Percentiles rank a stretch among this genome's conserved stretches.
These are phyloP conservation scores for Crax fasciolata DNA, from an alignment of 2,797 vertebrate species.

Conservation along the genomic window DNA sequence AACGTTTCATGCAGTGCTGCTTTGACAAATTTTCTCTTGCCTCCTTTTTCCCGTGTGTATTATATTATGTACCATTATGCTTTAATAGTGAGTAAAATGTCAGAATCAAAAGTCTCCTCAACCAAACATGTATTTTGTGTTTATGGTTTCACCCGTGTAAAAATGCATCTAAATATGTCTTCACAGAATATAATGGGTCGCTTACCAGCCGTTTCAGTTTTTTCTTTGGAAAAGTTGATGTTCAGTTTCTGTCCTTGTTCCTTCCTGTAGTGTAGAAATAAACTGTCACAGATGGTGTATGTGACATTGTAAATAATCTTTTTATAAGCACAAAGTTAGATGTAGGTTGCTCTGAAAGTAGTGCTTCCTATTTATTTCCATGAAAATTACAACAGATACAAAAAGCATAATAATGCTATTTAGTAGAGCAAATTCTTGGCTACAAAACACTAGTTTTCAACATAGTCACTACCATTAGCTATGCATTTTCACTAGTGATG, in stretches of 20 bases:
- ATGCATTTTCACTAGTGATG: no score
- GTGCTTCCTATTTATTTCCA: no score
- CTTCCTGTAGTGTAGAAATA: slow-evolving; percentile 9
- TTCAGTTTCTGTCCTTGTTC: not conserved
- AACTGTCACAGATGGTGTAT: slow-evolving; percentile 15
- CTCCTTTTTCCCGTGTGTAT: not conserved
- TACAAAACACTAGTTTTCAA: no score
- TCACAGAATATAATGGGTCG: not conserved
- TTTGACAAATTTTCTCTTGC: not conserved
- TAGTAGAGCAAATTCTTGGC: no score
- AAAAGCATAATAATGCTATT: no score
- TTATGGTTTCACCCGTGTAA: not conserved
- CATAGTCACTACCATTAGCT: no score
- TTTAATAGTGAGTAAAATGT: not conserved
- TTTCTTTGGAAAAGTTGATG: slow-evolving; percentile 1
- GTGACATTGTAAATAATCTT: slow-evolving; percentile 3
- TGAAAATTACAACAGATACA: no score
- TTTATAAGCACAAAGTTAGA: not conserved
- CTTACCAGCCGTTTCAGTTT: not conserved
- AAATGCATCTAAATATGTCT: not conserved
- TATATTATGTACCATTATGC: not conserved
- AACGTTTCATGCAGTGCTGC: not conserved
- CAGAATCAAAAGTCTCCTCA: not conserved
- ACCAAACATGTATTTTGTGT: not conserved
- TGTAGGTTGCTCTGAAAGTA: no score